A percentile compares a stretch with the other conserved stretches of the same genome.
Evolutionary conservation across 2,797 vertebrate species (phyloP).

Genomic region (Gallinago stenura): DNA sequence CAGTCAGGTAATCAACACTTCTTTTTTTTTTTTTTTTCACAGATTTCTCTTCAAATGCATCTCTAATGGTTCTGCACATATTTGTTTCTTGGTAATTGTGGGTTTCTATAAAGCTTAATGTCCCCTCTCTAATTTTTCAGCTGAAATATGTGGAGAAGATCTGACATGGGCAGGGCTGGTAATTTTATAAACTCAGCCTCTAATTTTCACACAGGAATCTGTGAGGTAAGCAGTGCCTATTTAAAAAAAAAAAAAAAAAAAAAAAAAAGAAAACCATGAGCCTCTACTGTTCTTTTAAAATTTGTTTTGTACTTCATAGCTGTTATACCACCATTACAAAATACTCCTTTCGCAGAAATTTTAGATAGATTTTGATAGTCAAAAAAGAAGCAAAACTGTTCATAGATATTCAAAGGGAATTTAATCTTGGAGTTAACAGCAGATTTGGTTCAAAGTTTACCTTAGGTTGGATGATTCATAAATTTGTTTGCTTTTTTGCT

Average conservation of each 20-base stretch:
- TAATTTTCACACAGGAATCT: conserved; percentile 58
- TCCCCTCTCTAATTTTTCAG: conserved; percentile 49
- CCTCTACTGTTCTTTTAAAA: not conserved
- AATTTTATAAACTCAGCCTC: conserved; percentile 50
- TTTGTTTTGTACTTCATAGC: not conserved
- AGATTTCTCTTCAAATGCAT: conserved; percentile 23
- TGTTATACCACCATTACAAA: not conserved
- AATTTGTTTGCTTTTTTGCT: not conserved
- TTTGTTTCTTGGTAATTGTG: conserved; percentile 33
- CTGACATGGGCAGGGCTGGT: conserved; percentile 33
- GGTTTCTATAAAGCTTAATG: conserved; percentile 46
- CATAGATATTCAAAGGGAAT: not conserved
- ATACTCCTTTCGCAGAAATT: not conserved
- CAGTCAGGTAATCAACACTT: not conserved
- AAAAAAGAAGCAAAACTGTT: not conserved
- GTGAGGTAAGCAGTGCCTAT: not conserved
- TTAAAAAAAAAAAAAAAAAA: not conserved
- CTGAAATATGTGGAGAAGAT: conserved; percentile 37
- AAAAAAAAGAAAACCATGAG: not conserved
- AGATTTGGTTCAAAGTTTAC: not conserved
- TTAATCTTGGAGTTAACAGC: not conserved
- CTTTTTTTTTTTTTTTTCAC: not conserved
- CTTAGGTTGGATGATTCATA: not conserved
- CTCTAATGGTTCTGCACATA: conserved; percentile 24
- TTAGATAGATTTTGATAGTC: not conserved